phyloP scores from a whole-genome alignment of 2,113 vertebrate genomes.

The Salminus brasiliensis region DNA sequence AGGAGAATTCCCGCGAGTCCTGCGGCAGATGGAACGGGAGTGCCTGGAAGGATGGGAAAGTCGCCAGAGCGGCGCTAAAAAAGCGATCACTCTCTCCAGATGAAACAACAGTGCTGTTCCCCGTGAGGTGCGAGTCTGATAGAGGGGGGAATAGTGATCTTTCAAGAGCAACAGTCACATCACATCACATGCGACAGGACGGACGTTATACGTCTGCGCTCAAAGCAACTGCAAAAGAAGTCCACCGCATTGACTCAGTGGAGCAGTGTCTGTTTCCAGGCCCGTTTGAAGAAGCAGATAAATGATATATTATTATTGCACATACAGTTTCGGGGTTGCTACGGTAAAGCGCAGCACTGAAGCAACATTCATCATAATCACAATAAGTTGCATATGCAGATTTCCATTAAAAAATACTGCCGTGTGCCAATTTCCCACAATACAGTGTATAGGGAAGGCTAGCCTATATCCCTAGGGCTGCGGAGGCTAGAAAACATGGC shows the following conservation, averaged over 20 bases:
- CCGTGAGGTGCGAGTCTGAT: neutral
- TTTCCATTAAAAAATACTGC: too few relatives aligned
- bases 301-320: neutral
- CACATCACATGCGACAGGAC: conserved; percentile 69
- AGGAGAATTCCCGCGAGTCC: conserved; percentile 72
- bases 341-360: neutral
- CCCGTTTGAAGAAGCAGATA: neutral
- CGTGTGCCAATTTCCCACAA: neutral
- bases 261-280: neutral
- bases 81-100: conserved; percentile 31
- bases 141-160: conserved; percentile 23
- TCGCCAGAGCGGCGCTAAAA: conserved; percentile 42
- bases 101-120: conserved; percentile 29
- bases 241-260: neutral
- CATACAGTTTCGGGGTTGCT: too few relatives aligned
- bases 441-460: neutral
- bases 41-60: conserved; percentile 75
- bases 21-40: conserved; percentile 73
- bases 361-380: neutral
- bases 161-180: conserved; percentile 68
- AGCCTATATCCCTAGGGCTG: neutral
- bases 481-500: conserved; percentile 16
- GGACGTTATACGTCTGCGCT: conserved; percentile 67
- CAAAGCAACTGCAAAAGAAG: conserved; percentile 33
- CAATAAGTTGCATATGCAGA: too few relatives aligned